Evolutionary conservation across 2,888 invertebrate genomes (phyloP).

Genomic region (Hypena proboscidalis): DNA sequence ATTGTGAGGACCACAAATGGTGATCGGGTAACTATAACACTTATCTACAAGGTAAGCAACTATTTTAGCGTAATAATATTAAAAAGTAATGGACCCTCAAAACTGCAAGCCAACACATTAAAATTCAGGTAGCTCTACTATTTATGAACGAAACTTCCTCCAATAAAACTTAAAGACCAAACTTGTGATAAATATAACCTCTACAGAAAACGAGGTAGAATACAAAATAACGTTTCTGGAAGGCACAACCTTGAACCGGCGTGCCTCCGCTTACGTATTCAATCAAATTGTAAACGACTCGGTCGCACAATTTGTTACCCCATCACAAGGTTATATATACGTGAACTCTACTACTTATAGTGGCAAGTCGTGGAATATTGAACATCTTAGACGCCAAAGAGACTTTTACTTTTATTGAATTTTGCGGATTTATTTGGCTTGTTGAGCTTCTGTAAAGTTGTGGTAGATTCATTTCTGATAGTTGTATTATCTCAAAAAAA

Average conservation of each 20-base stretch:
- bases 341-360: background rate
- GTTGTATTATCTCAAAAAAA: no score
- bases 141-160: background rate
- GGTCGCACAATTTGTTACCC: slow-evolving; percentile 19
- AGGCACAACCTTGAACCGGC: slow-evolving; percentile 33
- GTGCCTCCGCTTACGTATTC: slow-evolving; percentile 36
- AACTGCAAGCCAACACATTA: background rate
- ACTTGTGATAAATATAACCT: background rate
- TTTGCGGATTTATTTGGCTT: no score
- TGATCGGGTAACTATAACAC: no score
- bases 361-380: no score
- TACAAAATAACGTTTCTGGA: background rate
- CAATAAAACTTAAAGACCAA: background rate
- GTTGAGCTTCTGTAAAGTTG: no score
- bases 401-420: background rate
- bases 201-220: background rate
- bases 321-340: slow-evolving; percentile 13
- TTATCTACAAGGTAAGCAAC: no score
- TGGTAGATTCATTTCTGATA: no score
- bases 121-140: background rate
- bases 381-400: no score
- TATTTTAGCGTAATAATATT: no score
- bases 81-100: no score
- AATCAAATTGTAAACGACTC: slow-evolving; percentile 40
- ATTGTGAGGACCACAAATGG: no score